Base-by-base conservation (phyloP, 2,888 invertebrate species). In the Dendrolimus houi region DNA sequence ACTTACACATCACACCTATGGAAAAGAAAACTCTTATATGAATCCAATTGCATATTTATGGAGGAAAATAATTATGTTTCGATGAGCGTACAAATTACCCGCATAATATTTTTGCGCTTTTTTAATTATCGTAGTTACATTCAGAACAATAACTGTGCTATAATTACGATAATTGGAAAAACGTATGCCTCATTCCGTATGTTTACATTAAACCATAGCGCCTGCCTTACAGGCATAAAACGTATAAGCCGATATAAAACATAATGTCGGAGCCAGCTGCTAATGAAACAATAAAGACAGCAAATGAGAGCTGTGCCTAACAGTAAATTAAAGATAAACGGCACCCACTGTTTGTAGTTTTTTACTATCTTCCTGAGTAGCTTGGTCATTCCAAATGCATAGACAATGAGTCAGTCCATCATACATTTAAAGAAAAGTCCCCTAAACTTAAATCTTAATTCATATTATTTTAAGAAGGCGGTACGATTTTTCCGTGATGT, bases 251-350 rank as follows among this genome's bases (percentile, higher is more conserved):
- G 64, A 67, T 70, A 71, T 69, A 66, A 67, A 72, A 69, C 29
- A 29, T 66, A 71, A 70, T 72, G 71, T 72, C 84, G 87, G n/a
- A n/a, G 88, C 87, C 87, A 89, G 83, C 84, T 76, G 87, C 83
- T 86, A 87, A 87, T 87, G 83, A 86, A 81, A 87, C 79, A 83
- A 79, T 87, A 86, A 85, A 85, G 79, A 75, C 70, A 77, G 76
- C 83, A 78, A 75, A 79, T 69, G 76, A 71, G 75, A 78, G 72
- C 64, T 80, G 80, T 75, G 77, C 81, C 80, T 85, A 90, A 90
- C 89, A 87, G 89, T 89, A 88, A 85, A 86, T 67, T 73, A 71
- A 77, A 85, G 85, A 87, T 87, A 86, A 86, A 81, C 81, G 76
- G 85, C 79, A 83, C 77, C 83, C 78, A 83, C 79, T 81, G 78